Conservation (phyloP, 1,140 invertebrate species). For the Melanaphis sacchari region DNA sequence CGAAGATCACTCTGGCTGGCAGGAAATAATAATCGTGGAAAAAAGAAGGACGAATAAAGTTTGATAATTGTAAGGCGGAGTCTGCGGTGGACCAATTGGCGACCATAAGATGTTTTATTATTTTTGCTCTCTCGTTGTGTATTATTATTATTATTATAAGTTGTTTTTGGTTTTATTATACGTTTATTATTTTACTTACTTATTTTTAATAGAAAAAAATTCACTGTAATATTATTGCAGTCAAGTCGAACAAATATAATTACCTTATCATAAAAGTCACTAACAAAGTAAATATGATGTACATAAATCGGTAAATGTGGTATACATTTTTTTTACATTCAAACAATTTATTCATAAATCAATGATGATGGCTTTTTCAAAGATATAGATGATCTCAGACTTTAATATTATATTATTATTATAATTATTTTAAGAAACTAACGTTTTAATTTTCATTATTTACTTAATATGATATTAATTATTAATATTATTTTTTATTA, state of each 20-base stretch:
- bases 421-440: background rate
- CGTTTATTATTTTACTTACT: background rate
- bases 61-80: slow-evolving; percentile 47
- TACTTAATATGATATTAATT: background rate
- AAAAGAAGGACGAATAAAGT: slow-evolving; percentile 36
- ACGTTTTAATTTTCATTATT: background rate
- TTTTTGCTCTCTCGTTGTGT: background rate
- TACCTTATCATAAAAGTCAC: background rate
- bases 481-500: background rate
- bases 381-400: background rate
- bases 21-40: slow-evolving; percentile 1
- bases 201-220: background rate
- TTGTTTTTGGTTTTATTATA: background rate
- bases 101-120: background rate
- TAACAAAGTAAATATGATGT: background rate
- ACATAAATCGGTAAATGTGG: background rate
- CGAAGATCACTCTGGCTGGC: background rate
- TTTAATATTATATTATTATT: too few species aligned
- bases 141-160: background rate
- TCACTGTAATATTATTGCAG: background rate
- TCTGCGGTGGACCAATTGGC: slow-evolving; percentile 52
- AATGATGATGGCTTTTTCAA: background rate
- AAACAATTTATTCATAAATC: background rate
- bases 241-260: background rate
- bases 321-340: background rate